Percentiles rank a stretch among this genome's conserved stretches.
Evolutionary conservation across 2,113 vertebrate species (phyloP).

Genomic region (Nematolebias whitei): DNA sequence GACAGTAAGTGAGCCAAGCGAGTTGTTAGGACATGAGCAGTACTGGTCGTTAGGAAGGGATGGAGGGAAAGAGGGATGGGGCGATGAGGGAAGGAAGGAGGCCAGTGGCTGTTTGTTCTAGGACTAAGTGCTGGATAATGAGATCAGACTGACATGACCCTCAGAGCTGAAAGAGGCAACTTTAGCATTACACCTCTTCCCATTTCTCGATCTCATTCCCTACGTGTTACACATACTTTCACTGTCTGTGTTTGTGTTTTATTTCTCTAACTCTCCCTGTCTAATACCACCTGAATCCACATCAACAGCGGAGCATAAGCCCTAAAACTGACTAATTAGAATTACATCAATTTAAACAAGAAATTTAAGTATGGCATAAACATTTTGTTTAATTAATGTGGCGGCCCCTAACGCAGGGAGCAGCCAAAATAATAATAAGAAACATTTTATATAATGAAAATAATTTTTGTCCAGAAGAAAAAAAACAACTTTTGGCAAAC

Average conservation of each 20-base stretch:
- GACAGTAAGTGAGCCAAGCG: slow-evolving; percentile 80
- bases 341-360: slow-evolving; percentile 3
- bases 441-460: not conserved
- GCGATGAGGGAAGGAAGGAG: slow-evolving; percentile 68
- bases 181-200: slow-evolving; percentile 70
- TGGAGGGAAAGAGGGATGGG: slow-evolving; percentile 68
- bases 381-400: too few relatives aligned
- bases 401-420: too few relatives aligned
- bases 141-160: slow-evolving; percentile 78
- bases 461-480: too few relatives aligned
- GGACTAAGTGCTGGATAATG: slow-evolving; percentile 80
- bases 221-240: slow-evolving; percentile 57
- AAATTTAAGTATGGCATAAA: not conserved
- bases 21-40: slow-evolving; percentile 80
- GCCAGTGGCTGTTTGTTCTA: slow-evolving; percentile 79
- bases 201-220: slow-evolving; percentile 49
- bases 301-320: slow-evolving; percentile 2
- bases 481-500: too few relatives aligned
- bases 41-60: slow-evolving; percentile 74
- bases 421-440: too few relatives aligned
- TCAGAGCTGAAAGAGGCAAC: slow-evolving; percentile 74
- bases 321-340: slow-evolving; percentile 1
- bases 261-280: slow-evolving; percentile 10
- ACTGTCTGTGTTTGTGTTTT: slow-evolving; percentile 34
- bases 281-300: slow-evolving; percentile 19